These are phyloP conservation scores for Drosophila insularis DNA, from an alignment of 1,140 invertebrate genomes.

Conservation along the genomic window DNA sequence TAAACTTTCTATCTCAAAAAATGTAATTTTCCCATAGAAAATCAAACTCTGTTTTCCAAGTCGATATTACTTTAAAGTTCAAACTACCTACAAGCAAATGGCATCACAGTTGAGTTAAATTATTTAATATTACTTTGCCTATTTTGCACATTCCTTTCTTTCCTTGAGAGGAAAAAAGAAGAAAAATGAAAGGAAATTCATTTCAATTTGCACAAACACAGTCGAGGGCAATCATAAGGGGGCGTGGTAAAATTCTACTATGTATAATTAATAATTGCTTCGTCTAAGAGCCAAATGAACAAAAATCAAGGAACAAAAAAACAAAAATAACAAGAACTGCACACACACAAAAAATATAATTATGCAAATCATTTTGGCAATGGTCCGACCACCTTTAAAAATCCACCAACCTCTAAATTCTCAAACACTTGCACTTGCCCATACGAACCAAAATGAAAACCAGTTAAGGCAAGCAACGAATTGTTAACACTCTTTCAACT, in stretches of 20 bases:
- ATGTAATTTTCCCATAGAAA: not conserved
- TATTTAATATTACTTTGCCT: no score
- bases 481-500: not conserved
- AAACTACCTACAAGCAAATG: no score
- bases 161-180: not conserved
- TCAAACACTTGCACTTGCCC: conserved; percentile 5
- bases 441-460: conserved; percentile 7
- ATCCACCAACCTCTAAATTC: not conserved
- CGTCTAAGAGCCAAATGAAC: conserved; percentile 25
- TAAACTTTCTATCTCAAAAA: not conserved
- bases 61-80: no score
- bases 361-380: conserved; percentile 56
- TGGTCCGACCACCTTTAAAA: conserved; percentile 12
- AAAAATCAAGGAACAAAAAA: not conserved
- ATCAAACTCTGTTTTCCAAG: no score
- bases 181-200: not conserved
- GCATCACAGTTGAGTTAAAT: no score
- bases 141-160: no score
- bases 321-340: not conserved
- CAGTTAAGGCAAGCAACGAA: conserved; percentile 11
- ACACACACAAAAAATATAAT: conserved; percentile 37
- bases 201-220: not conserved
- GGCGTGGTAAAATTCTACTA: not conserved
- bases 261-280: conserved; percentile 51
- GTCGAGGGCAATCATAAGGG: not conserved